phyloP scores from a whole-genome alignment of 2,113 vertebrate species.

The Nothocercus julius region DNA sequence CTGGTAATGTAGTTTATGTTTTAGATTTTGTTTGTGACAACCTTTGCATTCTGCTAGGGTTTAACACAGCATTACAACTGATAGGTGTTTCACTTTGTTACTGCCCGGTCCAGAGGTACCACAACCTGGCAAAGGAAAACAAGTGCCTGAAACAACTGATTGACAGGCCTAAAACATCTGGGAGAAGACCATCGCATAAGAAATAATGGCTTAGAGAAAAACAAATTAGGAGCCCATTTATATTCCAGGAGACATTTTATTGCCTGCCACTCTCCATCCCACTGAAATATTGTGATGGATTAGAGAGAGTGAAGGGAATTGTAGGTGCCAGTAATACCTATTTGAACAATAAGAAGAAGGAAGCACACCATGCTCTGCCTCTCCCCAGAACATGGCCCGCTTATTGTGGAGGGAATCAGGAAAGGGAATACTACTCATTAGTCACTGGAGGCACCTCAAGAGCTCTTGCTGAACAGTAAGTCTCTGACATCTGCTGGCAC shows the following conservation, averaged over 20 bases:
- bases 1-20: slow-evolving; percentile 48
- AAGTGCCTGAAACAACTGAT: slow-evolving; percentile 39
- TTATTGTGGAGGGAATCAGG: not conserved
- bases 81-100: slow-evolving; percentile 20
- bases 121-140: slow-evolving; percentile 7
- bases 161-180: slow-evolving; percentile 50
- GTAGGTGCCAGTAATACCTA: slow-evolving; percentile 24
- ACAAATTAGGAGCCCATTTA: slow-evolving; percentile 61
- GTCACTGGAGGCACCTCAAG: not conserved
- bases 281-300: slow-evolving; percentile 44
- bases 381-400: not conserved
- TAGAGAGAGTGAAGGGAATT: slow-evolving; percentile 12
- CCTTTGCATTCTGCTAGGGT: slow-evolving; percentile 33
- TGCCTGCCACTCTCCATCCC: slow-evolving; percentile 58
- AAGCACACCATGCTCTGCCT: not conserved
- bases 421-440: not conserved
- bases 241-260: slow-evolving; percentile 68
- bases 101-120: slow-evolving; percentile 38
- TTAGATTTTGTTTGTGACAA: slow-evolving; percentile 52
- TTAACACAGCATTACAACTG: slow-evolving; percentile 33
- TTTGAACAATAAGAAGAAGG: not conserved
- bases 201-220: slow-evolving; percentile 63
- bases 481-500: not conserved
- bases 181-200: slow-evolving; percentile 19
- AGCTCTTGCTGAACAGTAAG: not conserved